phyloP scores from a whole-genome alignment of 2,888 invertebrate species.

The Coleophora deauratella region DNA sequence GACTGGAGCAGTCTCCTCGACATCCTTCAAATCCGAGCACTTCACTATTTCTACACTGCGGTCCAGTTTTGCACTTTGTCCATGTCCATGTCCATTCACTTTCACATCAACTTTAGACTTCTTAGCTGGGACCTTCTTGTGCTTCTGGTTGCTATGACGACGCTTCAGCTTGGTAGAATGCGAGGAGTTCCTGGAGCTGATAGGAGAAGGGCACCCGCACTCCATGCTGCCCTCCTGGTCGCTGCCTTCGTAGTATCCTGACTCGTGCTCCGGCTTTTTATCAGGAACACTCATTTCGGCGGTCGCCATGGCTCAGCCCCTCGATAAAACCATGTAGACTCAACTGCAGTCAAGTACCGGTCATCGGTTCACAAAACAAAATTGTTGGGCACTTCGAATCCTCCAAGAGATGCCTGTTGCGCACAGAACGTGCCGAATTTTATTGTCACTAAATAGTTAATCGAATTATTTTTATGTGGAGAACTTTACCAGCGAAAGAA shows the following conservation, averaged over 20 bases:
- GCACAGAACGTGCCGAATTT: too few species aligned
- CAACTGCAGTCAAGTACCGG: conserved; percentile 21
- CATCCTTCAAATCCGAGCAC: conserved; percentile 38
- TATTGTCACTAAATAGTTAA: too few species aligned
- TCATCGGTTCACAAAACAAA: conserved; percentile 15
- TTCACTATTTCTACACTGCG: conserved; percentile 61
- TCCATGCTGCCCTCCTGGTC: conserved; percentile 76
- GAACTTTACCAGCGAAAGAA: conserved; percentile 56
- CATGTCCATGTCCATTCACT: conserved; percentile 38
- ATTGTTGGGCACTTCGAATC: neutral
- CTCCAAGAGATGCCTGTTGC: too few species aligned
- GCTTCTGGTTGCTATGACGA: conserved; percentile 50
- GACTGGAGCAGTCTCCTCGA: conserved; percentile 33
- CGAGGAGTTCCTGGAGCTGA: conserved; percentile 63
- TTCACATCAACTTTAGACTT: conserved; percentile 44
- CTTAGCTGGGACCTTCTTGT: conserved; percentile 50
- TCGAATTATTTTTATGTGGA: conserved; percentile 6
- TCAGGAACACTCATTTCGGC: conserved; percentile 75
- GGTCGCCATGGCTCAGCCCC: conserved; percentile 65
- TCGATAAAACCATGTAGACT: conserved; percentile 55
- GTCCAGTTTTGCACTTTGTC: conserved; percentile 28
- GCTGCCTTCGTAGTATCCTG: conserved; percentile 88
- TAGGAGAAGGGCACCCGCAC: conserved; percentile 62
- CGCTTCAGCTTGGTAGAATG: conserved; percentile 56
- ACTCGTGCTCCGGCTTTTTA: conserved; percentile 84